Evolutionary conservation across 92 coral and sea anemone species (phyloP), one percentile per base, ranked within the genome.

Genomic region (Parazoanthus darwini): DNA sequence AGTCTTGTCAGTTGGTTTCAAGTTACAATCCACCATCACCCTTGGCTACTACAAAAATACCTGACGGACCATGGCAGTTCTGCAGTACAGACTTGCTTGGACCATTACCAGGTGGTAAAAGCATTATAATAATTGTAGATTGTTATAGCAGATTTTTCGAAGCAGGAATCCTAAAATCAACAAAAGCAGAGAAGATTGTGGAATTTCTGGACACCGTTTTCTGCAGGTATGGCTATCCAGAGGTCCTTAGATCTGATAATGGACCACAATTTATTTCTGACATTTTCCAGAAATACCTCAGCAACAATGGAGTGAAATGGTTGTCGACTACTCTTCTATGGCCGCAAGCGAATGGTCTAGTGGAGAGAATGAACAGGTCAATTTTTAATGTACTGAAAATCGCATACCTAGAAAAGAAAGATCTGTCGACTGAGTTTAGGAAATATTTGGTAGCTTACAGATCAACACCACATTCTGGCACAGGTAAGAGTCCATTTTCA

Each of bases 61-160:
- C 93, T 63, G 86, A 48, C 14, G 89, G 91, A 75, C 91, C 93
- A 2, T 88, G 86, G 91, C 88, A 83, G 79, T 84, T 79, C 65
- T 84, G 91, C 67, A 78, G 84, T 36, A 67, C 82, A 29, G 92
- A 86, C 42, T 72, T 90, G 54, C 81, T 80, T 18, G 87, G 88
- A 29, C 89, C 93, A 75, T 66, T 91, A 66, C 93, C 93, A 39
- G 37, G 67, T 13, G 90, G 90, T 54, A 42, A 74, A 22, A 86
- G 87, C 43, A 42, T 86, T 22, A 18, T 90, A 56, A 80, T 90
- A 7, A 26, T 86, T 9, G 33, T 90, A 63, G 88, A 90, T 14
- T 90, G 73, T 39, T 86, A 73, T 77, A 90, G 92, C 75, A 54
- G 87, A 42, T 90, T 44, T 59, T 58, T 86, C 26, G 84, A 90